Base-by-base conservation (phyloP, 2,113 vertebrate species). In the Petroica traversi region DNA sequence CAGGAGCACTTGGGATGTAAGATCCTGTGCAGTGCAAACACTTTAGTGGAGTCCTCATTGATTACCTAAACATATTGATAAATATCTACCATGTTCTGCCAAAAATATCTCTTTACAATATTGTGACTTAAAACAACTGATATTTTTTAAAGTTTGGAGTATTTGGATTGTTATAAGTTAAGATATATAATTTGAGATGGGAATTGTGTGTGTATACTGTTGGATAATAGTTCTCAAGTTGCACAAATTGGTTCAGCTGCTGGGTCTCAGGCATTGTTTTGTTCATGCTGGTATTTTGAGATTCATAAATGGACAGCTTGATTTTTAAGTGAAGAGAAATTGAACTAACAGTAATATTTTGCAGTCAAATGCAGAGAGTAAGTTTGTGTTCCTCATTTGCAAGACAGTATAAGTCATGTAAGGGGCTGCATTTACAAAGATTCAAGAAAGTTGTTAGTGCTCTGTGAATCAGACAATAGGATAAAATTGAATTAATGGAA, bases 181-280 rank as follows among this genome's bases (percentile, higher is more conserved):
- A 77, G 67, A 81, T 29, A 28, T 22, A n/a, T n/a, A 33, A 83
- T 67, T 55, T 87, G 28, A 75, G 23, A 26, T n/a, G 17, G 16
- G 33, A 89, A 41, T 10, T 24, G 12, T 34, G n/a, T 4, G 15
- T 0, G 0, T 34, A 22, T 16, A 10, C 13, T 51, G 9, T 46
- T 2, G 4, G 43, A 33, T 43, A 62, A 43, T 43, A 34, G 15
- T 62, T 80, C 31, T 74, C 43, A 55, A 33, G 18, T 38, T 63
- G 8, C 59, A 52, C 29, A 59, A 71, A 89, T 45, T 0, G 1
- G 18, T 64, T 51, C 67, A 22, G 18, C 41, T 83, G 12, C 17
- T 80, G 14, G 14, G 22, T 67, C 24, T 59, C 33, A 71, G n/a
- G 11, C 2, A 0, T 38, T 92, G 9, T 4, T 74, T 81, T 84